Conservation (phyloP, 2,888 invertebrate genomes). For the Drosophila rellima region DNA sequence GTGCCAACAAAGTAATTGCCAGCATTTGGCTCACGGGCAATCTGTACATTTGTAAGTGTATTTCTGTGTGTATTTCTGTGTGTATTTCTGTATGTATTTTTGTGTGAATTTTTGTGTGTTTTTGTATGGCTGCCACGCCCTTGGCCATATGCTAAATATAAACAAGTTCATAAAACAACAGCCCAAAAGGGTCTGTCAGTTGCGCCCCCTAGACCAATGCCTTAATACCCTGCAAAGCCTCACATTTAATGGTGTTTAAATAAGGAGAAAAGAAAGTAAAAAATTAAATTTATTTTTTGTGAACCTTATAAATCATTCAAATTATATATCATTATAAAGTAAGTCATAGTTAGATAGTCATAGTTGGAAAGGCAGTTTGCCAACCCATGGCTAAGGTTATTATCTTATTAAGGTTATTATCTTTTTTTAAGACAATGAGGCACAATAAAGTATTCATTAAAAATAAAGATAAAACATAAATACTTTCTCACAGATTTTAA, state of each 20-base stretch:
- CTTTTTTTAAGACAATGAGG: too few relatives aligned
- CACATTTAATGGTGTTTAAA: neutral
- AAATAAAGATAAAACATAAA: too few relatives aligned
- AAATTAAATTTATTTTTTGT: neutral
- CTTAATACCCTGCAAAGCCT: constrained; percentile 18
- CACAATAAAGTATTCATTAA: too few relatives aligned
- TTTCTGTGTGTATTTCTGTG: neutral
- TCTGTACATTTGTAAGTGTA: constrained; percentile 11
- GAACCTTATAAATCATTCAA: too few relatives aligned
- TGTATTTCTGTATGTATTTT: constrained; percentile 5
- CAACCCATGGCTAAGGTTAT: too few relatives aligned
- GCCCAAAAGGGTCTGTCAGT: constrained; percentile 15
- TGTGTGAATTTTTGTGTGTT: constrained; percentile 14
- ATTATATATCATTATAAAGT: neutral
- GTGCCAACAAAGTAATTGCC: constrained; percentile 75
- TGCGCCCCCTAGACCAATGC: constrained; percentile 3
- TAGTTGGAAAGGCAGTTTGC: too few relatives aligned
- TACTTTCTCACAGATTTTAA: neutral
- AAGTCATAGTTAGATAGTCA: too few relatives aligned
- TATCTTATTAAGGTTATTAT: too few relatives aligned
- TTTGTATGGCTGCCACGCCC: constrained; percentile 42
- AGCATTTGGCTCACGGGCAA: constrained; percentile 44
- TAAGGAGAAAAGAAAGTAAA: too few relatives aligned
- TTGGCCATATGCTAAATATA: constrained; percentile 56
- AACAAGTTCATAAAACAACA: constrained; percentile 40